Evolutionary conservation across 2,797 vertebrate genomes (phyloP).

Genomic region (Vireo griseus): DNA sequence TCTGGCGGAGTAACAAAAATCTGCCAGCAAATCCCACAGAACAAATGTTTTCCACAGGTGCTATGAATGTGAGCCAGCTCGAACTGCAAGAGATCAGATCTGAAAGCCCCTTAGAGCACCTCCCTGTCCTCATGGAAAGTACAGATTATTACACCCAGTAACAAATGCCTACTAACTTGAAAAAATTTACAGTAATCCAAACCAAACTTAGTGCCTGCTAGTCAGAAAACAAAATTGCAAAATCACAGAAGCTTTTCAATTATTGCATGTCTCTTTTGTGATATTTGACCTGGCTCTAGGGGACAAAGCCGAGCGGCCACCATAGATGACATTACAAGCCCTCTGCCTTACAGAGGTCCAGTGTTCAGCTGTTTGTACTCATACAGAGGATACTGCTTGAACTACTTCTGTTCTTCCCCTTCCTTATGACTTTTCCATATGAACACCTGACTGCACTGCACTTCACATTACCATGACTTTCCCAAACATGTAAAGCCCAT

Average conservation of each 20-base stretch:
- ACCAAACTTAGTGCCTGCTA: not conserved
- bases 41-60: fast-evolving
- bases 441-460: not conserved
- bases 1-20: not conserved
- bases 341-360: not conserved
- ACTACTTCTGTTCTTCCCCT: not conserved
- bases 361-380: not conserved
- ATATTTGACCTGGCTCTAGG: not conserved
- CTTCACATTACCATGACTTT: not conserved
- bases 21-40: not conserved
- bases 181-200: not conserved
- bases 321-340: not conserved
- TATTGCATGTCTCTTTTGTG: not conserved
- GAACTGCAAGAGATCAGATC: not conserved
- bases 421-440: not conserved
- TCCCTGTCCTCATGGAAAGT: not conserved
- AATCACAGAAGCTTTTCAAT: not conserved
- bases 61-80: not conserved
- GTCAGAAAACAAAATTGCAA: not conserved
- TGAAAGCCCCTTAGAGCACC: not conserved
- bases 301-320: not conserved
- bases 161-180: not conserved
- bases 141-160: not conserved
- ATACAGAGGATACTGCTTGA: not conserved
- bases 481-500: not conserved